Evolutionary conservation across 2,888 invertebrate genomes (phyloP).

Genomic region (Drosophila bunnanda): DNA sequence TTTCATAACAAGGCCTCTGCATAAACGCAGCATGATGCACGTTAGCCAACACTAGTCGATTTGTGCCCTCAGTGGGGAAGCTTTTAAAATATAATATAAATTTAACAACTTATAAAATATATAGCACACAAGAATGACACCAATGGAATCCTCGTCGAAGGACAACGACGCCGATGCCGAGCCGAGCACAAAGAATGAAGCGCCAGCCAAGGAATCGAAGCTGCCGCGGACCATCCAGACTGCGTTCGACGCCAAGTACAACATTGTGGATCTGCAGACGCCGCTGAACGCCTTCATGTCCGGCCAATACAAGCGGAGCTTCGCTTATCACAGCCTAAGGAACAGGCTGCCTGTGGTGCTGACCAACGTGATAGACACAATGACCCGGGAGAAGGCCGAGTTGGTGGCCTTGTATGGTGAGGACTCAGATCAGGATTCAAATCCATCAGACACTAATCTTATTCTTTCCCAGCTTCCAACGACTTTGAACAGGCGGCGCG

Average conservation of each 20-base stretch:
- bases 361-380: slow-evolving; percentile 92
- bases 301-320: slow-evolving; percentile 88
- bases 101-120: not conserved
- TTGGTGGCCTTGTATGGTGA: slow-evolving; percentile 87
- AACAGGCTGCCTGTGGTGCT: slow-evolving; percentile 95
- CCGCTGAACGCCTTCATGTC: slow-evolving; percentile 87
- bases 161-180: not conserved
- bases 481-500: slow-evolving; percentile 86
- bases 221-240: slow-evolving; percentile 42
- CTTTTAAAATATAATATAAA: slow-evolving; percentile 21
- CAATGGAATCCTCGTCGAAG: slow-evolving; percentile 20
- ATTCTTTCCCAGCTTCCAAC: slow-evolving; percentile 32
- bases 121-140: slow-evolving; percentile 5
- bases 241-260: slow-evolving; percentile 83
- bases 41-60: slow-evolving; percentile 20
- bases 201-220: slow-evolving; percentile 5
- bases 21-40: not conserved
- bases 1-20: not conserved
- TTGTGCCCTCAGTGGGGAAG: not conserved
- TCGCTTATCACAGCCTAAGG: slow-evolving; percentile 93
- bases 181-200: not conserved
- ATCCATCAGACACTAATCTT: slow-evolving; percentile 9
- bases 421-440: slow-evolving; percentile 25
- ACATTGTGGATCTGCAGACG: slow-evolving; percentile 86
- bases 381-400: slow-evolving; percentile 89